Base-by-base conservation (phyloP, 2,113 vertebrate species). In the Zosterops pallidus region DNA sequence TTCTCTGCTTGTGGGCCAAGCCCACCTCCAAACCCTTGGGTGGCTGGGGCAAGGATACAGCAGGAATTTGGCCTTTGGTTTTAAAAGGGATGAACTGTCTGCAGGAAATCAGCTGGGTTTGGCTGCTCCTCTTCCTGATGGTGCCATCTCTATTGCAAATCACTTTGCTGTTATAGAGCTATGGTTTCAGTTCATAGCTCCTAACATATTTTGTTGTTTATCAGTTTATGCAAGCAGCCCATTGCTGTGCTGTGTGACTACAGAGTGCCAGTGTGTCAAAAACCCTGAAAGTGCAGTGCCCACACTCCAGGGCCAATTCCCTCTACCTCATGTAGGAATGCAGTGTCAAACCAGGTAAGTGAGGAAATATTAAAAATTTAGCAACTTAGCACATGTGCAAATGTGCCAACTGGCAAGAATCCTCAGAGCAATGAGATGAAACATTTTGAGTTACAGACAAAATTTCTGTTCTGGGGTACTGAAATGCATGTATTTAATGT, bases 341-440 rank as follows among this genome's bases (percentile, higher is more conserved):
- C 76, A 83, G 50, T 59, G 68, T 86, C 68, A 90, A 94, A 94
- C 16, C 44, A 92, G 87, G 52, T 59, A 93, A 90, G 85, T 44
- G 79, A 35, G 42, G 64, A 88, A 90, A 90, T 44, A 60, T 20
- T 55, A 63, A 77, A 90, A 90, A 94, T 78, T 41, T 26, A 94
- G 52, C 55, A 75, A 81, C 63, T 92, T 84, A 93, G 56, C 56
- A 78, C 1, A 1, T 4, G 56, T 68, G 80, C 60, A 42, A 72
- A 83, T 8, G 16, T 88, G 76, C 64, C 83, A 92, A 68, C 52
- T 83, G 83, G 64, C 64, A 93, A 44, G 80, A 92, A 52, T 56
- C 60, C 64, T 89, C 56, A 25, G 64, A 92, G 47, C 6, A 5
- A 12, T 41, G 83, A 81, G 57, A 78, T 71, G 80, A 94, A 90